Percentiles rank a stretch among this genome's conserved stretches.
These are phyloP conservation scores for Polydrusus tereticollis DNA, from an alignment of 2,888 invertebrate genomes.

Conservation along the genomic window DNA sequence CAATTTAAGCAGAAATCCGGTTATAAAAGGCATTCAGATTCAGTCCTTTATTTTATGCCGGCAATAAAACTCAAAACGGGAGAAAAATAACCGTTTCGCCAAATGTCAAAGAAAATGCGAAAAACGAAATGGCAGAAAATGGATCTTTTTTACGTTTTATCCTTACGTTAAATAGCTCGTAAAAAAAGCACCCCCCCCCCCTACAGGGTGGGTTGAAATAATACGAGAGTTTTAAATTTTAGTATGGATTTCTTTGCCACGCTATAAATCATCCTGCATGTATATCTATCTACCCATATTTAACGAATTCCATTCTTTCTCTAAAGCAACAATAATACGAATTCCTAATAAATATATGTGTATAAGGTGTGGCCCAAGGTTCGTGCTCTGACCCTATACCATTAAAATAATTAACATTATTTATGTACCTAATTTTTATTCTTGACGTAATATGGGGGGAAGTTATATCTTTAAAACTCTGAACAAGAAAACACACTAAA, in stretches of 20 bases:
- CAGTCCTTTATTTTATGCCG: background rate
- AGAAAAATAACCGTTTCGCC: background rate
- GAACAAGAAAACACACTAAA: too few relatives aligned
- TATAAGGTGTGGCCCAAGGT: slow-evolving; percentile 20
- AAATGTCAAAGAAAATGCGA: slow-evolving; percentile 4
- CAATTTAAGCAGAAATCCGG: background rate
- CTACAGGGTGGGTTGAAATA: too few relatives aligned
- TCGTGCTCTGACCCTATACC: slow-evolving; percentile 7
- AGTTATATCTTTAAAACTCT: too few relatives aligned
- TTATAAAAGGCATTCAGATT: background rate
- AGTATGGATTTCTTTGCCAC: too few relatives aligned
- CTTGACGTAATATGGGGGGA: background rate
- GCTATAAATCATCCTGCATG: too few relatives aligned
- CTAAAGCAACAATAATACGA: slow-evolving; percentile 6
- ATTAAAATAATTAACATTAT: slow-evolving; percentile 24
- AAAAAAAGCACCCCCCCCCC: background rate
- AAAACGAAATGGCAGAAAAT: background rate
- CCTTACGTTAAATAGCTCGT: background rate
- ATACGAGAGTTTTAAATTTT: too few relatives aligned
- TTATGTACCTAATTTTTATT: slow-evolving; percentile 17
- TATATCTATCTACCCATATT: background rate
- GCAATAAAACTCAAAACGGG: background rate
- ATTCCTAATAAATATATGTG: background rate
- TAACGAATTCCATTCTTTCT: slow-evolving; percentile 19
- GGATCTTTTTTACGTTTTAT: background rate